These are phyloP conservation scores for Drosophila peninsularis DNA, from an alignment of 2,888 invertebrate genomes.

Conservation along the genomic window DNA sequence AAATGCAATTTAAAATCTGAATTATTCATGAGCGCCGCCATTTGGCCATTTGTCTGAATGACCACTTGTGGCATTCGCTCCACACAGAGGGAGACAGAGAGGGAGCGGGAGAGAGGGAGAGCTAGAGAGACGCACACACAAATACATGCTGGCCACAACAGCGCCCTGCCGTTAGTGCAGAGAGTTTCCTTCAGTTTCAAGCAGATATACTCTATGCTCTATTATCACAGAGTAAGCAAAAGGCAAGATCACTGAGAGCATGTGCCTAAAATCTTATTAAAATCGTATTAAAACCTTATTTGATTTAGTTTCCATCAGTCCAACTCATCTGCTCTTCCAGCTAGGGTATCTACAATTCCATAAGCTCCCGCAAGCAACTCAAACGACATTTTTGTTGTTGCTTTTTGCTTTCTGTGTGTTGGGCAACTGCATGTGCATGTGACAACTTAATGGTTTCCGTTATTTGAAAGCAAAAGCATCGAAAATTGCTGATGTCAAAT, in stretches of 20 bases:
- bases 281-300: too few relatives aligned
- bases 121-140: background rate
- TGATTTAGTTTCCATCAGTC: too few relatives aligned
- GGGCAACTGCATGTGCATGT: conserved; percentile 64
- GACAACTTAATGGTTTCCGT: conserved; percentile 79
- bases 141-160: conserved; percentile 39
- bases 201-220: conserved; percentile 30
- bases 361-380: background rate
- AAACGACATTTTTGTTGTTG: conserved; percentile 3
- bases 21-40: conserved; percentile 79
- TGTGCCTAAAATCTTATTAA: background rate
- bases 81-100: background rate
- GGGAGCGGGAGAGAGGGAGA: too few relatives aligned
- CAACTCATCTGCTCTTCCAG: background rate
- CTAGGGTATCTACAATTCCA: conserved; percentile 19
- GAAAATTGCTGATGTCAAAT: conserved; percentile 79
- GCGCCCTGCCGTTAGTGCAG: conserved; percentile 18
- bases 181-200: background rate
- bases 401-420: conserved; percentile 8
- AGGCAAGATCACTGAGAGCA: background rate
- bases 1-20: conserved; percentile 81
- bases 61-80: conserved; percentile 76
- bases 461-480: conserved; percentile 80
- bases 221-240: background rate
- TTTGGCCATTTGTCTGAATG: conserved; percentile 81